Evolutionary conservation across 2,888 invertebrate genomes (phyloP).

Genomic region (Cactoblastis cactorum): DNA sequence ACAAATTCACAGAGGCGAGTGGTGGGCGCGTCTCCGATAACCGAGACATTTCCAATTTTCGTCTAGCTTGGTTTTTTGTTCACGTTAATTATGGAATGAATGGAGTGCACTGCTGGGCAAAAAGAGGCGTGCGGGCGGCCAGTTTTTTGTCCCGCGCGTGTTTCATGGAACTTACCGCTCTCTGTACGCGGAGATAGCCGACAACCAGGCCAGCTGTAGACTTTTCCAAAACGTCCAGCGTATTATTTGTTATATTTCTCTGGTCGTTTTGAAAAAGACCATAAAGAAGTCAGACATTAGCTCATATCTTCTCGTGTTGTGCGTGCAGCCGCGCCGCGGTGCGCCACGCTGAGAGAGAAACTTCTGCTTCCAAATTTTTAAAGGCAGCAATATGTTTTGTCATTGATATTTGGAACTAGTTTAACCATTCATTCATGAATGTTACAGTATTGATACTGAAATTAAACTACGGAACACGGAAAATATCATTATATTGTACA

Average conservation of each 20-base stretch:
- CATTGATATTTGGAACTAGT: neutral
- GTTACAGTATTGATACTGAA: neutral
- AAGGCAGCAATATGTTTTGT: neutral
- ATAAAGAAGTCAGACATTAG: too few species aligned
- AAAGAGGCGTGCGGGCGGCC: slow-evolving; percentile 31
- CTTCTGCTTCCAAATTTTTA: neutral
- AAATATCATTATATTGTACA: too few species aligned
- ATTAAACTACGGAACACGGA: too few species aligned
- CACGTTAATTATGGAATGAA: slow-evolving; percentile 72
- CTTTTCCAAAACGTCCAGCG: too few species aligned
- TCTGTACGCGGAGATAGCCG: too few species aligned
- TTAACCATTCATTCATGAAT: neutral
- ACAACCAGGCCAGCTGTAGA: too few species aligned
- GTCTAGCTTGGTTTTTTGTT: slow-evolving; percentile 61
- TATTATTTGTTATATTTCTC: too few species aligned
- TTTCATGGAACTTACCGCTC: slow-evolving; percentile 47
- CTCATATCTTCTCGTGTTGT: too few species aligned
- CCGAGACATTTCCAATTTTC: slow-evolving; percentile 72
- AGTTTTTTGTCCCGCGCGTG: slow-evolving; percentile 55
- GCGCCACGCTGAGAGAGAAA: neutral
- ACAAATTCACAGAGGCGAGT: slow-evolving; percentile 56
- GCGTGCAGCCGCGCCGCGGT: neutral
- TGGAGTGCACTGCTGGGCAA: slow-evolving; percentile 39
- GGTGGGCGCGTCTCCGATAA: slow-evolving; percentile 48
- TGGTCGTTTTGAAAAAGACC: too few species aligned